Evolutionary conservation across 2,113 vertebrate species (phyloP), one percentile per base, ranked within the genome.

Genomic region (Catharus fuscescens): DNA sequence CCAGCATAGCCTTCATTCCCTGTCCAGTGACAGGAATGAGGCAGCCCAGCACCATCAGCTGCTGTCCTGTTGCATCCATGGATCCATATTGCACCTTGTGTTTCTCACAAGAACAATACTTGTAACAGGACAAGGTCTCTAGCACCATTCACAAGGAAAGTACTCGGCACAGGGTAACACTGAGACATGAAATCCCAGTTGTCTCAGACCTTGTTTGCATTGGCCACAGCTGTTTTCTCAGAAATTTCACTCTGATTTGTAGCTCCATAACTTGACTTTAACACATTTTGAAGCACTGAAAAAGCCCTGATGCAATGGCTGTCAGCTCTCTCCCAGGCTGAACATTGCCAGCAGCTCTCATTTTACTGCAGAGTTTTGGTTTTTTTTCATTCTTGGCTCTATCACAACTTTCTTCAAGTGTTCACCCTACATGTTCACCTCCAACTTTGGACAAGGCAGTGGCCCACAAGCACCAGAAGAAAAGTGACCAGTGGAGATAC

Each of bases 181-280:
- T 65, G 92, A 81, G 95, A 96, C 25, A 34, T 34, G 71, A 92
- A 92, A 93, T 83, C 79, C 71, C 26, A 18, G 7, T 91, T 88
- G 54, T 53, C 57, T 85, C 53, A 82, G 71, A 48, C 40, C 18
- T 87, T 82, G 88, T 93, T 94, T 95, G 61, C 32, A 3, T 90
- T 95, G 85, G 90, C 87, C 6, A 0, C 0, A 0, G 47, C 73
- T 90, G 26, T 74, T 87, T 93, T 78, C 70, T 76, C 70, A 53
- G 57, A 91, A 90, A 65, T 85, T 87, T 85, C 65, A 44, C 34
- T 90, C 38, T 3, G 0, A 65, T 90, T 87, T 77, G 53, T 72
- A 87, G 53, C 54, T 56, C 72, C 28, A 14, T 52, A 76, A 52
- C 84, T 87, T 92, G 61, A 81, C 54, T 90, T 80, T 48, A 92